These are phyloP conservation scores for Drosophila quasianomalipes DNA, from an alignment of 2,888 invertebrate species.

Conservation along the genomic window DNA sequence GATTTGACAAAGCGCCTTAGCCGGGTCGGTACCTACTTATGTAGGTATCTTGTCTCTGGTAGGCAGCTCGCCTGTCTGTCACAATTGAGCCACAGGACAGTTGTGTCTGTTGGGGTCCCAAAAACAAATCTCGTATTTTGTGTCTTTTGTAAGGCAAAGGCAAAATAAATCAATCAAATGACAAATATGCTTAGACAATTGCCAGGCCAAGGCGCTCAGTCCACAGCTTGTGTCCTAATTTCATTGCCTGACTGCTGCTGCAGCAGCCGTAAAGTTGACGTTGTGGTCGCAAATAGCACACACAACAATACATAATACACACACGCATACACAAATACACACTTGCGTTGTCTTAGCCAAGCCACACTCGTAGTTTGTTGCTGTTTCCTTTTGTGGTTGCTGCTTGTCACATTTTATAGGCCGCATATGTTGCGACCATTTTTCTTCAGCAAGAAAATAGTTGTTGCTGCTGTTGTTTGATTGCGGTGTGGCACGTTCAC, in stretches of 20 bases:
- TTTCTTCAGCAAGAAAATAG: conserved; percentile 41
- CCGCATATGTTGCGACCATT: conserved; percentile 74
- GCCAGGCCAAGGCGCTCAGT: conserved; percentile 56
- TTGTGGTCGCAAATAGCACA: conserved; percentile 34
- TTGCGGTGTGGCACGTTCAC: conserved; percentile 66
- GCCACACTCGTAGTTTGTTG: conserved; percentile 44
- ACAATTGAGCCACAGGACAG: conserved; percentile 62
- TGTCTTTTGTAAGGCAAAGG: conserved; percentile 61
- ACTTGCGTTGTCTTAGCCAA: conserved; percentile 61
- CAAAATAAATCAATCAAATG: conserved; percentile 82
- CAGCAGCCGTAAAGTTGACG: conserved; percentile 42
- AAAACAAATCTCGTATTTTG: conserved; percentile 32
- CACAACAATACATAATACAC: conserved; percentile 6
- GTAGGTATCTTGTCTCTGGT: conserved; percentile 12
- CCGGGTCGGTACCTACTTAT: conserved; percentile 14
- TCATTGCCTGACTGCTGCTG: conserved; percentile 58
- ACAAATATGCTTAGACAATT: conserved; percentile 82
- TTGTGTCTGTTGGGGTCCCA: conserved; percentile 18
- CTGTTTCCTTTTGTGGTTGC: conserved; percentile 48
- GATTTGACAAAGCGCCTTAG: conserved; percentile 62
- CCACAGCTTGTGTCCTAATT: conserved; percentile 64
- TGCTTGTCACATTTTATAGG: conserved; percentile 77
- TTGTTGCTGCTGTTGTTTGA: conserved; percentile 39
- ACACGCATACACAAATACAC: conserved; percentile 5
- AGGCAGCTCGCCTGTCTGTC: conserved; percentile 41